Percentiles rank a stretch among this genome's conserved stretches.
Evolutionary conservation across 35 echinoderm and acorn worm species (phyloP).

Genomic region (Heliocidaris tuberculata): DNA sequence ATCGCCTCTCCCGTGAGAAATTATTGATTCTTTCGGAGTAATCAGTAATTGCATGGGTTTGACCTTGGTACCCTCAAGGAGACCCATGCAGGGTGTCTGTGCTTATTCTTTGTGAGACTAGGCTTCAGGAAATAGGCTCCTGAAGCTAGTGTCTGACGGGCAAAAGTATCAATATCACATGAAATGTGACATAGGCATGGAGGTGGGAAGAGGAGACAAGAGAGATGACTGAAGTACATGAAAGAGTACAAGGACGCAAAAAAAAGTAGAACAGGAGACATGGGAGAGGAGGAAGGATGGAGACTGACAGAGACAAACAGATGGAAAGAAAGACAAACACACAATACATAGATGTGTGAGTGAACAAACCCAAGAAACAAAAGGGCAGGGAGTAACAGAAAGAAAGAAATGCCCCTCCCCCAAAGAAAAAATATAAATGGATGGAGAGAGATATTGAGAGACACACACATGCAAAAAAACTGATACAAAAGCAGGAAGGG

Average conservation of each 20-base stretch:
- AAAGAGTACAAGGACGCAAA: neutral
- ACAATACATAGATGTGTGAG: neutral
- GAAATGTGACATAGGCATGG: neutral
- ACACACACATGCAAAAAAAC: neutral
- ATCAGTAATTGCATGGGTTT: slow-evolving; percentile 10
- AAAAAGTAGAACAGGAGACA: neutral
- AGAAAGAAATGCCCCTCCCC: neutral
- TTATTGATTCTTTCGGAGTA: neutral
- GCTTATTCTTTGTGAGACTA: neutral
- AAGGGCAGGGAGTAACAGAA: neutral
- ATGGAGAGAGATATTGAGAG: neutral
- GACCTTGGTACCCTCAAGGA: neutral
- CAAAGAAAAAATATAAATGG: neutral
- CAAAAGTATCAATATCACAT: neutral
- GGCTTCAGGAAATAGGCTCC: neutral
- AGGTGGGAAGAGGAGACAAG: neutral
- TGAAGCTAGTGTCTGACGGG: neutral
- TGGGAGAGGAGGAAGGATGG: neutral
- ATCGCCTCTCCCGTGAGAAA: neutral
- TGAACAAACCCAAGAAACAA: neutral
- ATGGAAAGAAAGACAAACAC: neutral
- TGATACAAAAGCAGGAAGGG: neutral
- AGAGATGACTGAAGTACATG: neutral
- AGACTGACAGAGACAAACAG: neutral
- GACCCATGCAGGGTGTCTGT: neutral